Evolutionary conservation across 2,888 invertebrate species (phyloP), one percentile per base, ranked within the genome.

Genomic region (Diaprepes abbreviatus): DNA sequence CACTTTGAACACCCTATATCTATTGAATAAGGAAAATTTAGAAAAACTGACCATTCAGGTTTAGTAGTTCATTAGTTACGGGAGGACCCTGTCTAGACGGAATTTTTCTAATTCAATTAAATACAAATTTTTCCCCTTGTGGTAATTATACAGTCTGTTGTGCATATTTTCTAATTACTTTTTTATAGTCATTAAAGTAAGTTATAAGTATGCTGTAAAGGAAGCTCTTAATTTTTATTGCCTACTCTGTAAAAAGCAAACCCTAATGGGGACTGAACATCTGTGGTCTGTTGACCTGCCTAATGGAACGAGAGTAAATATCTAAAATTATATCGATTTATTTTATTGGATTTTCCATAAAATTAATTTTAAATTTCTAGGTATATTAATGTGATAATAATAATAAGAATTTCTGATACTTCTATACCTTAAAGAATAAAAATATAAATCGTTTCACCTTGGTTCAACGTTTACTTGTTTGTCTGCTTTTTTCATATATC

Each of bases 251-350:
- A 43, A 66, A 48, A 48, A 54, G 50, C 68, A 58, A 12, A 43
- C 58, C 43, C 62, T n/a, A 10, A 59, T 78, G 79, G 78, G 79
- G 79, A 74, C 65, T 66, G 65, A 70, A 73, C 79, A 80, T 76
- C 78, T 80, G 80, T 75, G 68, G 70, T 76, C 74, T 80, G 80
- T 81, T 80, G 81, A 80, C 81, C 80, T 78, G 77, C 74, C 80
- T 81, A 81, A 80, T 80, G 80, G 81, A 81, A 79, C 77, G 76
- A 71, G 72, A 75, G 78, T 24, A 59, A 59, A 59, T 55, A 36
- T 21, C 6, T 36, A 36, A 55, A 36, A 55, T 55, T 55, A 21
- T 55, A n/a, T 36, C n/a, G 19, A n/a, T 36, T 21, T 17, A 7
- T 16, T 33, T 17, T 21, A 19, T 38, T 38, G 6, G 1, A 38